Conservation (phyloP, 1,140 invertebrate genomes). For the Drosophila serrata region DNA sequence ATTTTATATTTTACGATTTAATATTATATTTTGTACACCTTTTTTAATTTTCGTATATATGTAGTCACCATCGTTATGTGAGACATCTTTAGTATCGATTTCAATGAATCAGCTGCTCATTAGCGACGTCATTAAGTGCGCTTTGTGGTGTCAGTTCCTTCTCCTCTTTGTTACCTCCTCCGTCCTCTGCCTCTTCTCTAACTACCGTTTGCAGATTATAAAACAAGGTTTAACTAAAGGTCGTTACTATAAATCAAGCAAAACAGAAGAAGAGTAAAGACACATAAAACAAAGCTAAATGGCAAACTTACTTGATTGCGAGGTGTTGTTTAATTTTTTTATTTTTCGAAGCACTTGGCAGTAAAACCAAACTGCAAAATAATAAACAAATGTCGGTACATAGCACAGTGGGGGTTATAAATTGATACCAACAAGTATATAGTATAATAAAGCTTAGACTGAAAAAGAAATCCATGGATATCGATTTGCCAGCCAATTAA, state of each 20-base stretch:
- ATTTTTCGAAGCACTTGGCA: slow-evolving; percentile 41
- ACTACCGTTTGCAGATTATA: slow-evolving; percentile 5
- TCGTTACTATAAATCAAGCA: slow-evolving; percentile 41
- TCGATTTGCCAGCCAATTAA: neutral
- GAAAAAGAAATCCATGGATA: neutral
- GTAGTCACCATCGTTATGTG: neutral
- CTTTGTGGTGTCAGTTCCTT: slow-evolving; percentile 20
- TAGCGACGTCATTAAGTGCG: slow-evolving; percentile 58
- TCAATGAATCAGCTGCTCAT: slow-evolving; percentile 66
- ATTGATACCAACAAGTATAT: neutral
- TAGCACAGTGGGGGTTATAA: neutral
- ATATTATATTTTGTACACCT: neutral
- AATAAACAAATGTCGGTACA: slow-evolving; percentile 25
- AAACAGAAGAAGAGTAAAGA: slow-evolving; percentile 16
- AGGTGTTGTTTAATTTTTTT: slow-evolving; percentile 2
- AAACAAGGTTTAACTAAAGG: slow-evolving; percentile 36
- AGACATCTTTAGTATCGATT: slow-evolving; percentile 48
- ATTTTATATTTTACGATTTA: neutral
- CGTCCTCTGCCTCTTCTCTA: neutral
- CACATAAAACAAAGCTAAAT: slow-evolving; percentile 33
- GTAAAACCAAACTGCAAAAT: slow-evolving; percentile 47
- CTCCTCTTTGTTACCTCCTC: neutral
- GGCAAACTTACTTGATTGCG: slow-evolving; percentile 25
- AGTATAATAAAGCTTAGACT: too few species aligned
- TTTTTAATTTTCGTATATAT: neutral